Percentiles rank a stretch among this genome's conserved stretches.
phyloP scores from a whole-genome alignment of 2,113 vertebrate species.

The Ranitomeya imitator region DNA sequence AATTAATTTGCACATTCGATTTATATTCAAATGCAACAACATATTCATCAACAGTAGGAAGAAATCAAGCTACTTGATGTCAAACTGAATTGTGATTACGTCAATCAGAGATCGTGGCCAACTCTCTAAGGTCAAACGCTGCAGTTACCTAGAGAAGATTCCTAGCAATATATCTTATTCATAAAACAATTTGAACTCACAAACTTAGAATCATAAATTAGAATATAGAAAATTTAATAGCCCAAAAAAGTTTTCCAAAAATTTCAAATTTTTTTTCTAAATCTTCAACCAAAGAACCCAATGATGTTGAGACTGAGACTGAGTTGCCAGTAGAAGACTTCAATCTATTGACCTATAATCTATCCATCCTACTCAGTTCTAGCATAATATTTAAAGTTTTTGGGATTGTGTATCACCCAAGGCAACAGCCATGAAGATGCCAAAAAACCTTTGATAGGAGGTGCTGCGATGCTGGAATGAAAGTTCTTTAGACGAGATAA shows the following conservation, averaged over 20 bases:
- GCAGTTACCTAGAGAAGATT: neutral
- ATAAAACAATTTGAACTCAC: neutral
- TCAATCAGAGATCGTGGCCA: neutral
- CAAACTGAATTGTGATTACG: slow-evolving; percentile 32
- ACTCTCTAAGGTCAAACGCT: slow-evolving; percentile 23
- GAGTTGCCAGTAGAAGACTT: too few relatives aligned
- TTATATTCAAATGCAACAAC: slow-evolving; percentile 51
- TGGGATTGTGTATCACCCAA: neutral
- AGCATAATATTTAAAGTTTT: neutral
- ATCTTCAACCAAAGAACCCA: neutral
- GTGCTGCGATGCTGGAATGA: too few relatives aligned
- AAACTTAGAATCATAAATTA: neutral
- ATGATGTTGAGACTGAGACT: neutral
- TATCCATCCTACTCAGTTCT: neutral
- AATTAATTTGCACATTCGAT: slow-evolving; percentile 52
- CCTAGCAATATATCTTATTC: neutral
- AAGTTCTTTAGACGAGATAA: too few relatives aligned
- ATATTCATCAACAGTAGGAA: slow-evolving; percentile 12
- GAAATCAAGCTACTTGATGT: slow-evolving; percentile 27
- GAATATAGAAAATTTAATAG: neutral
- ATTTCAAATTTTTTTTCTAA: neutral
- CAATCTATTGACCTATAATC: neutral
- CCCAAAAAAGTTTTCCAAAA: neutral
- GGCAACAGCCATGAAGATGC: neutral
- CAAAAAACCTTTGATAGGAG: neutral